Evolutionary conservation across 23 tunicate species (phyloP).

Genomic region (Trididemnum clinides): DNA sequence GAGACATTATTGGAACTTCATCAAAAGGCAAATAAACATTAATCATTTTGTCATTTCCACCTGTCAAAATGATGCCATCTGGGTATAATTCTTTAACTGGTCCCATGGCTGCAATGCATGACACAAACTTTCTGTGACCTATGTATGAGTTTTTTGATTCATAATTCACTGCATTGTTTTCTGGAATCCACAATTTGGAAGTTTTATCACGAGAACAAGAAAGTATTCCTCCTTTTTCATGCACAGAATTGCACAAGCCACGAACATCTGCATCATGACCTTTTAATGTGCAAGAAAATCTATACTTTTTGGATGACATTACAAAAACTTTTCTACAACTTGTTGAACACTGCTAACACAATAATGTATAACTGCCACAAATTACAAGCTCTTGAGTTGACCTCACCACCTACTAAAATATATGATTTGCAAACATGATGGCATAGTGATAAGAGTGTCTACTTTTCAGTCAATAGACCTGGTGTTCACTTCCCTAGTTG

Average conservation of each 20-base stretch:
- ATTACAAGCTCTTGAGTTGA: too few relatives aligned
- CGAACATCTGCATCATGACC: constrained; percentile 82
- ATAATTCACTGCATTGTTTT: constrained; percentile 20
- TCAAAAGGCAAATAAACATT: constrained; percentile 25
- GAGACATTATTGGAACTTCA: constrained; percentile 22
- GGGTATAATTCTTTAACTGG: constrained; percentile 54
- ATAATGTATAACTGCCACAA: not conserved
- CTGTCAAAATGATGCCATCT: constrained; percentile 74
- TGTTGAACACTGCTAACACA: not conserved
- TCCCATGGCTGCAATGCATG: constrained; percentile 50
- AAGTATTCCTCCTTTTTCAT: constrained; percentile 21
- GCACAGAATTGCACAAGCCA: constrained; percentile 8
- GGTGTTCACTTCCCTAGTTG: too few relatives aligned
- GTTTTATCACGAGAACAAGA: constrained; percentile 74
- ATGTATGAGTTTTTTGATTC: constrained; percentile 19
- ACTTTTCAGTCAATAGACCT: too few relatives aligned
- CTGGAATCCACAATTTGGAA: constrained; percentile 55
- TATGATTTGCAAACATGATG: too few relatives aligned
- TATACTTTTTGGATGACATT: constrained; percentile 17
- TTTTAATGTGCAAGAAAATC: constrained; percentile 26
- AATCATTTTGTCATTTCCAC: constrained; percentile 69
- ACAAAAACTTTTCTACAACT: not conserved
- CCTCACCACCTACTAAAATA: too few relatives aligned
- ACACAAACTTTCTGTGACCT: constrained; percentile 82
- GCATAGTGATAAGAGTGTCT: too few relatives aligned